Evolutionary conservation across 2,797 vertebrate species (phyloP).

Genomic region (Oryzias dopingdopingensis): DNA sequence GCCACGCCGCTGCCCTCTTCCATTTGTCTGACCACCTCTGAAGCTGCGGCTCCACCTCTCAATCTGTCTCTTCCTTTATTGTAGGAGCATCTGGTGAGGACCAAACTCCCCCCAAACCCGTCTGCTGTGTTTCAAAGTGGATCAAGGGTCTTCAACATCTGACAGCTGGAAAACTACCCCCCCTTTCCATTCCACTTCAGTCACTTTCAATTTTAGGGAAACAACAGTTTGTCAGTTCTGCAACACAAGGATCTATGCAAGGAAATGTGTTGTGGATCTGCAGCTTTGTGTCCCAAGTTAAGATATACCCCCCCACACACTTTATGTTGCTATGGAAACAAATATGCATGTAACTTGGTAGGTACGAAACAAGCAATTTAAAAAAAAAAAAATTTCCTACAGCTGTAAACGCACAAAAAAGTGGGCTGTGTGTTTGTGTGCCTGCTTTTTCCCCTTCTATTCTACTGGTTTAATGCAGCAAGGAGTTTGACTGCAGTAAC

Average conservation of each 20-base stretch:
- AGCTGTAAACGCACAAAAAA: conserved; percentile 48
- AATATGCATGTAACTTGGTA: conserved; percentile 70
- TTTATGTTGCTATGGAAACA: conserved; percentile 43
- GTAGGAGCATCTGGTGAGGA: conserved; percentile 86
- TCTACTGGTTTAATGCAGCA: conserved; percentile 32
- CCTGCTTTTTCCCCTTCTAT: conserved; percentile 27
- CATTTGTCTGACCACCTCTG: conserved; percentile 22
- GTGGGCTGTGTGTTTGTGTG: conserved; percentile 38
- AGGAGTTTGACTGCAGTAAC: conserved; percentile 22
- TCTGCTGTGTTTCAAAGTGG: conserved; percentile 93
- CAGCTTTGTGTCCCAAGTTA: conserved; percentile 19
- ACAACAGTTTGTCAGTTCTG: conserved; percentile 55
- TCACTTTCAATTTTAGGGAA: conserved; percentile 22
- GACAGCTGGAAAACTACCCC: conserved; percentile 49
- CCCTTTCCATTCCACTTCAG: conserved; percentile 39
- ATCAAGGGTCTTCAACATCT: conserved; percentile 86
- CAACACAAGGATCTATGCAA: conserved; percentile 80
- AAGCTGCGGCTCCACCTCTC: background rate
- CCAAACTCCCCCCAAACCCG: conserved; percentile 87
- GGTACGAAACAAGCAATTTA: conserved; percentile 37
- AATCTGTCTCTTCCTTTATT: conserved; percentile 7
- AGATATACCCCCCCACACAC: conserved; percentile 23
- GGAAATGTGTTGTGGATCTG: conserved; percentile 44
- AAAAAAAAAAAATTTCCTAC: conserved; percentile 1
- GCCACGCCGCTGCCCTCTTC: conserved; percentile 12